phyloP scores from a whole-genome alignment of 2,797 vertebrate genomes.

The Pterois miles region DNA sequence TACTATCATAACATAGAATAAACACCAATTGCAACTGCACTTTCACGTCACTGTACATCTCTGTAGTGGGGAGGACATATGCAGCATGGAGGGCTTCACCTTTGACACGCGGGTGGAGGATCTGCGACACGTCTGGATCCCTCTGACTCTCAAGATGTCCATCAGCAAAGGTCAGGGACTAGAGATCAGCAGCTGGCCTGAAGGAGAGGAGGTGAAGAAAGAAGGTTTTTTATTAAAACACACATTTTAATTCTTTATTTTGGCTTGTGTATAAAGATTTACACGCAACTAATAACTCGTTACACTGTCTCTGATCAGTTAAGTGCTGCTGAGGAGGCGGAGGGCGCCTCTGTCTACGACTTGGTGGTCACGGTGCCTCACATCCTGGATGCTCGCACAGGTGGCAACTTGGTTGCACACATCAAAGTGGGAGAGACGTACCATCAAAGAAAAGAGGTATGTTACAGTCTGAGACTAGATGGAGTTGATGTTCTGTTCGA shows the following conservation, averaged over 20 bases:
- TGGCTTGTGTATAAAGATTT: background rate
- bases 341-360: slow-evolving; percentile 90
- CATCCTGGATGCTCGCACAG: slow-evolving; percentile 92
- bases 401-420: slow-evolving; percentile 95
- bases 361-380: slow-evolving; percentile 95
- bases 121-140: slow-evolving; percentile 95
- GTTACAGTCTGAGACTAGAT: background rate
- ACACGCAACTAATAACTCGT: slow-evolving; percentile 29
- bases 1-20: background rate
- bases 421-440: slow-evolving; percentile 99
- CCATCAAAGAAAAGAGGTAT: slow-evolving; percentile 96
- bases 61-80: slow-evolving; percentile 86
- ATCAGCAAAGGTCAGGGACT: slow-evolving; percentile 94
- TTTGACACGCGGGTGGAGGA: slow-evolving; percentile 90
- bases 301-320: slow-evolving; percentile 73
- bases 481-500: background rate
- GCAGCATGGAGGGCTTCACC: slow-evolving; percentile 81
- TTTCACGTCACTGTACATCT: background rate
- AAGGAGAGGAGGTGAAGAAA: slow-evolving; percentile 87
- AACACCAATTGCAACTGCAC: background rate
- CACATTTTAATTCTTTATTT: background rate
- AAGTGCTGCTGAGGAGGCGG: slow-evolving; percentile 86
- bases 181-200: slow-evolving; percentile 90
- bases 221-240: background rate
- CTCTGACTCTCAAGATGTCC: slow-evolving; percentile 92